Base-by-base conservation (phyloP, 2,797 vertebrate species). In the Cottoperca gobio region DNA sequence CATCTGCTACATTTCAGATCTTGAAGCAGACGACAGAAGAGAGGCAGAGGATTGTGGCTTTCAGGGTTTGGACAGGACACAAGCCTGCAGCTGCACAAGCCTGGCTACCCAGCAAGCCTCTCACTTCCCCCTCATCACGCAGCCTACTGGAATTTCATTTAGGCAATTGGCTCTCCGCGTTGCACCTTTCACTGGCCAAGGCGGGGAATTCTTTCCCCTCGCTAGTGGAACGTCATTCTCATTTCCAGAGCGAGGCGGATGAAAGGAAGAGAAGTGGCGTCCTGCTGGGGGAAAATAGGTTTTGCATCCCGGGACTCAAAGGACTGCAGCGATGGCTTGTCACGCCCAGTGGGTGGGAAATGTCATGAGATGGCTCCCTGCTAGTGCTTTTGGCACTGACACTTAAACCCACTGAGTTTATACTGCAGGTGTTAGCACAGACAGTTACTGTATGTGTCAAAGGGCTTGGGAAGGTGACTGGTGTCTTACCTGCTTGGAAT, bases 81-180 rank as follows among this genome's bases (percentile, higher is more conserved):
- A 17, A 52, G 60, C 50, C 78, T 78, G 73, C 82, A 86, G 83
- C 81, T 85, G 83, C 83, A 81, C 54, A 59, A 62, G 48, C 69
- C 62, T 57, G 49, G 72, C 73, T 72, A 52, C 55, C 62, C 53
- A 49, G 69, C 67, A 43, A 55, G 60, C 63, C 73, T 82, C 79
- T 78, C 74, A 52, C 59, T 87, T 81, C 86, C 87, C 86, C 82
- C 86, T 91, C 83, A 73, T 91, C 86, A 85, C 83, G 55, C 83
- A 62, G 28, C 8, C 43, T 62, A 60, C 79, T 88, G 89, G 86
- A 91, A 90, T 89, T 88, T 88, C 85, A 89, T 90, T 88, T 73
- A 73, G 78, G 79, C 84, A 80, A 79, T 73, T 90, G 87, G 88
- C 83, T 84, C 79, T 83, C 74, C 2, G 61, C 49, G 35, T 80